Base-by-base conservation (phyloP, 2,888 invertebrate genomes). In the Amphimallon solstitiale region DNA sequence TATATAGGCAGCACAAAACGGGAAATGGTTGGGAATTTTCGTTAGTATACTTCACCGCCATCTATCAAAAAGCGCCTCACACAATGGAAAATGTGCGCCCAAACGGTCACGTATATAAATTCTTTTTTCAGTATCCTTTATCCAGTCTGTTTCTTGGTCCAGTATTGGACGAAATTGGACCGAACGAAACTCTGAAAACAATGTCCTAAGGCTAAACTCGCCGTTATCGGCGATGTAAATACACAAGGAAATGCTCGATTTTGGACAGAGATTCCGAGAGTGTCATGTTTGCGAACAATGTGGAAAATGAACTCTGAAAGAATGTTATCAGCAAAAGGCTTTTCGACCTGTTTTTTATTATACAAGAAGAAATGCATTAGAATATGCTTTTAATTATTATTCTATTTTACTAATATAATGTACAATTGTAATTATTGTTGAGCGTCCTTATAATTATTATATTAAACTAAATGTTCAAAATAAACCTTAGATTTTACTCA, bases 201-300 rank as follows among this genome's bases (percentile, higher is more conserved):
- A 67, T 65, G 45, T 63, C 59, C 60, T 65, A 69, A 67, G 68
- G 61, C 62, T 52, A 61, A 66, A 38, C 48, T 65, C 37, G 64
- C 65, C 63, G 64, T 69, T 69, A 67, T 69, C 69, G 61, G 56
- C 56, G 66, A 66, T 68, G 70, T 66, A 70, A 68, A 68, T 64
- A 59, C 68, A 64, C 63, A 68, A 46, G 68, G 54, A 66, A 64
- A 66, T 46, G 62, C 49, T 40, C 46, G 56, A 38, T 51, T 21
- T 38, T 15, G n/a, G 37, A 49, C 10, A 29, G 23, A 63, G 66
- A 60, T 48, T 66, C 49, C 60, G 49, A 62, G 62, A 63, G 69
- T 63, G 56, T 45, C 63, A 63, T 66, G 65, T 45, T 52, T 52
- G 61, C 56, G 68, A 66, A 66, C 66, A 61, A 35, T 46, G 62